These are phyloP conservation scores for Spatula versicolor DNA, from an alignment of 2,797 vertebrate species.

Conservation along the genomic window DNA sequence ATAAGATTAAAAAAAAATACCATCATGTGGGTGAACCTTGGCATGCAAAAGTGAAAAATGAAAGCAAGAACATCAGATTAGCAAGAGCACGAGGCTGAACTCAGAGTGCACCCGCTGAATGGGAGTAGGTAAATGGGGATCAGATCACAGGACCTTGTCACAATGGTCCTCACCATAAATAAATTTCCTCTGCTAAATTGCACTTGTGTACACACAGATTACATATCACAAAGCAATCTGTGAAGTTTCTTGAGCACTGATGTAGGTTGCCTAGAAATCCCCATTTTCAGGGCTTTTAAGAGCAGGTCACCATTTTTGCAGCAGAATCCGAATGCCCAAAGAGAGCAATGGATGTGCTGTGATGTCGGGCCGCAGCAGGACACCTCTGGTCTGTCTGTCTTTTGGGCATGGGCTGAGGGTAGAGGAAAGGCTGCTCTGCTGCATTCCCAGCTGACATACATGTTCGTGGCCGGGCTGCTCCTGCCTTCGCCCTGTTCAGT, in stretches of 20 bases:
- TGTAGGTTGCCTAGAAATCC: background rate
- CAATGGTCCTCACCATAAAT: background rate
- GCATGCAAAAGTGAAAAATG: background rate
- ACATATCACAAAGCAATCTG: background rate
- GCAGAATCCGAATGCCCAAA: background rate
- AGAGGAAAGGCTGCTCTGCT: background rate
- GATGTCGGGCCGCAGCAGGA: background rate
- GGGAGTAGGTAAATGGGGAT: background rate
- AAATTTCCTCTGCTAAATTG: background rate
- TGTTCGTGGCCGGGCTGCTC: accelerated
- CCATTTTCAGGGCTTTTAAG: background rate
- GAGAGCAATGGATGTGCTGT: background rate
- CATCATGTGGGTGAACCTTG: background rate
- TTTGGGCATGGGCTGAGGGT: background rate
- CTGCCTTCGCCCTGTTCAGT: background rate
- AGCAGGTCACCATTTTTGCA: background rate
- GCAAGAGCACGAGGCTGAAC: background rate
- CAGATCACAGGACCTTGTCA: background rate
- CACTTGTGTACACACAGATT: background rate
- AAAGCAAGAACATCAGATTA: background rate
- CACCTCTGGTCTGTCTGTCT: background rate
- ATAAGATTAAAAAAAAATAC: background rate
- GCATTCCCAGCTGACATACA: accelerated
- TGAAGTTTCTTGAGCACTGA: background rate
- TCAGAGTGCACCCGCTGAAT: background rate